Evolutionary conservation across 1,140 invertebrate species (phyloP).

Genomic region (Vanessa atalanta): DNA sequence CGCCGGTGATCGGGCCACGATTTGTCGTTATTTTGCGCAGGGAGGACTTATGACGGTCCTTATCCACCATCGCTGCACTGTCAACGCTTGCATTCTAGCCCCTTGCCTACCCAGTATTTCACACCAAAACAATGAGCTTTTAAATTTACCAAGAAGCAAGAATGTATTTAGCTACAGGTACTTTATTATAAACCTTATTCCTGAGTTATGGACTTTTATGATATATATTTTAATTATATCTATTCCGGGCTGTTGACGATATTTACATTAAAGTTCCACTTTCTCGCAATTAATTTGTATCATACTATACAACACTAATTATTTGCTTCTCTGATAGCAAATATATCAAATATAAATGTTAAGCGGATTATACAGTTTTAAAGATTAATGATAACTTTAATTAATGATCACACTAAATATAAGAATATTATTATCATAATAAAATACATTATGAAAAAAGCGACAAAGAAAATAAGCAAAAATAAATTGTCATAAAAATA

Average conservation of each 20-base stretch:
- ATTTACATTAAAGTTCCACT: too few relatives aligned
- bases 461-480: too few relatives aligned
- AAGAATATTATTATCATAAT: too few relatives aligned
- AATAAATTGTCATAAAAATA: too few relatives aligned
- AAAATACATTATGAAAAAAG: too few relatives aligned
- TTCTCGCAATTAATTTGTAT: too few relatives aligned
- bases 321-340: too few relatives aligned
- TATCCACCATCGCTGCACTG: slow-evolving; percentile 69
- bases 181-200: slow-evolving; percentile 22
- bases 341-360: too few relatives aligned
- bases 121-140: slow-evolving; percentile 75
- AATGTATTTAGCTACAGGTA: slow-evolving; percentile 30
- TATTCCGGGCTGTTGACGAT: neutral
- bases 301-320: too few relatives aligned
- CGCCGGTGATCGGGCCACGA: slow-evolving; percentile 58
- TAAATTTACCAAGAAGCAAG: slow-evolving; percentile 54
- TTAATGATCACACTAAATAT: too few relatives aligned
- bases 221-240: slow-evolving; percentile 9
- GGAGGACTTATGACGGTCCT: slow-evolving; percentile 71
- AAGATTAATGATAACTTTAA: too few relatives aligned
- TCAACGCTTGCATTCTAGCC: slow-evolving; percentile 62
- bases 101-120: slow-evolving; percentile 68
- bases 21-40: slow-evolving; percentile 71
- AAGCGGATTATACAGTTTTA: too few relatives aligned
- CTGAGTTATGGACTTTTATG: neutral